Percentiles rank a stretch among this genome's conserved stretches.
Conservation (phyloP, 2,888 invertebrate genomes). For the Apotomis betuletana region DNA sequence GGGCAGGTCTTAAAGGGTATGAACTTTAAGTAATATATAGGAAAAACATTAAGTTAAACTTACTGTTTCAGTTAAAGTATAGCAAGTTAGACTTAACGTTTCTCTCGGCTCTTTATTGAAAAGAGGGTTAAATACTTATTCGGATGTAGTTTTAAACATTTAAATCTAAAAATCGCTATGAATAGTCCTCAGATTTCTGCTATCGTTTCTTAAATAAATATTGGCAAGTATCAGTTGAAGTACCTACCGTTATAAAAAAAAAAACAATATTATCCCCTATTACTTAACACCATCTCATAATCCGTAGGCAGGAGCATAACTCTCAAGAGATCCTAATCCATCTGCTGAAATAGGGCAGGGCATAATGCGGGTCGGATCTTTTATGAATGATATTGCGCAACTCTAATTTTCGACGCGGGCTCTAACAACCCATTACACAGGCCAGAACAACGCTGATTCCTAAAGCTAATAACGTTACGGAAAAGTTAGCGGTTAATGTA, state of each 20-base stretch:
- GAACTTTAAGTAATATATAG: too few relatives aligned
- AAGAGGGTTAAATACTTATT: too few relatives aligned
- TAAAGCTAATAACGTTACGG: slow-evolving; percentile 40
- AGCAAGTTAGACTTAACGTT: too few relatives aligned
- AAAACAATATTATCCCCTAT: neutral
- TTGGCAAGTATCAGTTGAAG: too few relatives aligned
- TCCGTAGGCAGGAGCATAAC: slow-evolving; percentile 7
- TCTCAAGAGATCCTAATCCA: slow-evolving; percentile 35
- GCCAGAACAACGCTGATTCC: slow-evolving; percentile 36
- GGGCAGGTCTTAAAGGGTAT: too few relatives aligned
- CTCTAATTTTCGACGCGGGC: slow-evolving; percentile 39
- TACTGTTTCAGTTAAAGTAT: too few relatives aligned
- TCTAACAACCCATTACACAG: slow-evolving; percentile 36
- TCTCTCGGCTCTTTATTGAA: too few relatives aligned
- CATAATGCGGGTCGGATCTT: slow-evolving; percentile 36
- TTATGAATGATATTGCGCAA: slow-evolving; percentile 40
- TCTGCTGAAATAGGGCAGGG: slow-evolving; percentile 25
- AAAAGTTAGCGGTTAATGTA: slow-evolving; percentile 35
- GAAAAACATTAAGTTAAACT: too few relatives aligned
- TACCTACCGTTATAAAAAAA: neutral
- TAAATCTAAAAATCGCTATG: too few relatives aligned
- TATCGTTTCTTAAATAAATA: too few relatives aligned
- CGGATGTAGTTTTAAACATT: too few relatives aligned
- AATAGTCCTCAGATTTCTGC: too few relatives aligned
- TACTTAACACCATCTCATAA: slow-evolving; percentile 7